These are phyloP conservation scores for Drosophila heteroneura DNA, from an alignment of 2,888 invertebrate species.

Conservation along the genomic window DNA sequence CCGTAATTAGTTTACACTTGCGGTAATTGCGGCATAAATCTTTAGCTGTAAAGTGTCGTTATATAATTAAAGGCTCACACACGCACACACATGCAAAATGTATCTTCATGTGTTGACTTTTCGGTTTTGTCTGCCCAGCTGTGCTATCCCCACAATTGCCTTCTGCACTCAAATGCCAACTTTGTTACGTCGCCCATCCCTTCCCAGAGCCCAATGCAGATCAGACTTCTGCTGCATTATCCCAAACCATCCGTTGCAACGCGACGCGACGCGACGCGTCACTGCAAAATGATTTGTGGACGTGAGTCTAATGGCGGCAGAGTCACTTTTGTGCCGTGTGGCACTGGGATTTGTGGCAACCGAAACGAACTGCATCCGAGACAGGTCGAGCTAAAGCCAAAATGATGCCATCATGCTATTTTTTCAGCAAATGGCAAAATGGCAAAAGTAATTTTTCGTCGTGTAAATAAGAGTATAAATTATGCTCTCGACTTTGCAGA, in stretches of 20 bases:
- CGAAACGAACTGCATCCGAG: conserved; percentile 44
- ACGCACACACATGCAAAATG: conserved; percentile 16
- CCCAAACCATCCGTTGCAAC: conserved; percentile 35
- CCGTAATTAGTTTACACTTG: conserved; percentile 82
- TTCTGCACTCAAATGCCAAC: conserved; percentile 32
- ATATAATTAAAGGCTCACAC: conserved; percentile 51
- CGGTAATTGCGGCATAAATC: conserved; percentile 81
- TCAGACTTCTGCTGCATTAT: conserved; percentile 36
- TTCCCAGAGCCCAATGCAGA: conserved; percentile 29
- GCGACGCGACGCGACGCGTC: conserved; percentile 1
- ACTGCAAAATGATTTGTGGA: conserved; percentile 78
- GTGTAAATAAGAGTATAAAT: conserved; percentile 70
- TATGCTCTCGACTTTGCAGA: conserved; percentile 23
- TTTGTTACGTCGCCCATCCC: conserved; percentile 61
- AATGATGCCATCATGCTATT: conserved; percentile 49
- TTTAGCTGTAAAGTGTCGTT: conserved; percentile 72
- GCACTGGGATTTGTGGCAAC: conserved; percentile 40
- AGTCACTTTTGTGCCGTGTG: conserved; percentile 46
- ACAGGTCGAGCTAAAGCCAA: conserved; percentile 21
- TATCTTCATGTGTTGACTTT: conserved; percentile 39
- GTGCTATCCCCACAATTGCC: conserved; percentile 26
- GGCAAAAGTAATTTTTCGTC: conserved; percentile 62
- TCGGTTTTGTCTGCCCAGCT: conserved; percentile 31
- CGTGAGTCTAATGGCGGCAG: conserved; percentile 63
- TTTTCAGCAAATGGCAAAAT: conserved; percentile 47